Evolutionary conservation across 2,888 invertebrate species (phyloP).

Genomic region (Icerya purchasi): DNA sequence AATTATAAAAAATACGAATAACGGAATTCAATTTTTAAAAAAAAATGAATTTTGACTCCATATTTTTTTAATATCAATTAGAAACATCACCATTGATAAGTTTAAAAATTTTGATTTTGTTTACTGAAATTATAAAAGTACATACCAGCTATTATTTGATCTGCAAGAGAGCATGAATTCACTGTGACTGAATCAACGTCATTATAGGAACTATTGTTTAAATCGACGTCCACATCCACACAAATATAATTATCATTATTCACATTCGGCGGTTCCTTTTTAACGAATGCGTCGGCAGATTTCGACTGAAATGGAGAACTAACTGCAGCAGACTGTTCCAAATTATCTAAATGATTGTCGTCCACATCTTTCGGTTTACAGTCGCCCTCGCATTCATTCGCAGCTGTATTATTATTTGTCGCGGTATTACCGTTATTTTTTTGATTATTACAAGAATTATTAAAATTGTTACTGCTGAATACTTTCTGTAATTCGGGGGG

Average conservation of each 20-base stretch:
- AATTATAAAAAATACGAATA: no score
- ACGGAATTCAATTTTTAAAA: no score
- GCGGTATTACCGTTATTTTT: not conserved
- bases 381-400: not conserved
- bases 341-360: not conserved
- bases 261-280: not conserved
- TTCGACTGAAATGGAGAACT: not conserved
- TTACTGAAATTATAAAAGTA: no score
- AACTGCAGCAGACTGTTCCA: not conserved
- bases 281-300: not conserved
- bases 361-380: not conserved
- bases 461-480: not conserved
- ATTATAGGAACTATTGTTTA: not conserved
- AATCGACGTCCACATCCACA: not conserved
- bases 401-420: not conserved
- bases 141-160: not conserved
- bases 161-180: not conserved
- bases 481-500: not conserved
- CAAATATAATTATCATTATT: not conserved
- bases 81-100: no score
- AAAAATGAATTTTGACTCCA: no score
- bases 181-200: not conserved
- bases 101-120: no score
- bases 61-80: no score
- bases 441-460: not conserved